Conservation (phyloP, 2,888 invertebrate genomes). For the Ennomos fuscantarius region DNA sequence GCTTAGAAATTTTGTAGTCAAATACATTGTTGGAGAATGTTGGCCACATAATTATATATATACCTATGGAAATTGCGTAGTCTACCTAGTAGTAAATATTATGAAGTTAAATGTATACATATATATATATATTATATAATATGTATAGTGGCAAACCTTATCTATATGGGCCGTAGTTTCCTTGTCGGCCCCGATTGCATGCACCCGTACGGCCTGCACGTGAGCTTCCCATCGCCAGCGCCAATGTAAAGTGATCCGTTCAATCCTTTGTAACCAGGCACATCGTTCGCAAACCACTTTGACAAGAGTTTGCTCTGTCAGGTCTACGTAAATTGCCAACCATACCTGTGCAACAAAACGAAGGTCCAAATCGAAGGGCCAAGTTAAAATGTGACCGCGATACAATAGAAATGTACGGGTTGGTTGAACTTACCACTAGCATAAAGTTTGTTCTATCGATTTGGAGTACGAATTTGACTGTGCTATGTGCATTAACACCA, state of each 20-base stretch:
- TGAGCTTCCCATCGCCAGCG: constrained; percentile 23
- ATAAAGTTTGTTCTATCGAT: not conserved
- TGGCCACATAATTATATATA: constrained; percentile 15
- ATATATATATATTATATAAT: too few species aligned
- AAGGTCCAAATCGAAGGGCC: constrained; percentile 3
- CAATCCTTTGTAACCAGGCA: constrained; percentile 33
- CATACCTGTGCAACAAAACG: constrained; percentile 9
- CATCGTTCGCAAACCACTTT: constrained; percentile 19
- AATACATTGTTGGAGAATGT: constrained; percentile 6
- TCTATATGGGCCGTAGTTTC: constrained; percentile 80
- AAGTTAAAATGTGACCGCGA: constrained; percentile 16
- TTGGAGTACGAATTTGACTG: too few species aligned
- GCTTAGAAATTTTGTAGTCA: constrained; percentile 1
- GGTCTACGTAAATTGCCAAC: constrained; percentile 24
- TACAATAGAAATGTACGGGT: constrained; percentile 17
- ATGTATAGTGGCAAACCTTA: constrained; percentile 61
- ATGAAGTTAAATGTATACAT: too few species aligned
- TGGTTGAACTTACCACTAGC: constrained; percentile 7
- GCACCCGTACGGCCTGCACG: constrained; percentile 52
- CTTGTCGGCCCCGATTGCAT: constrained; percentile 65
- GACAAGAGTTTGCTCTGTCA: constrained; percentile 17
- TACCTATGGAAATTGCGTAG: not conserved
- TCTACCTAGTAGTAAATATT: constrained; percentile 48
- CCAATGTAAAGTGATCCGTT: constrained; percentile 27
- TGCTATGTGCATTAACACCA: too few species aligned